These are phyloP conservation scores for Diceros bicornis DNA, from an alignment of 2,797 vertebrate species.

Conservation along the genomic window DNA sequence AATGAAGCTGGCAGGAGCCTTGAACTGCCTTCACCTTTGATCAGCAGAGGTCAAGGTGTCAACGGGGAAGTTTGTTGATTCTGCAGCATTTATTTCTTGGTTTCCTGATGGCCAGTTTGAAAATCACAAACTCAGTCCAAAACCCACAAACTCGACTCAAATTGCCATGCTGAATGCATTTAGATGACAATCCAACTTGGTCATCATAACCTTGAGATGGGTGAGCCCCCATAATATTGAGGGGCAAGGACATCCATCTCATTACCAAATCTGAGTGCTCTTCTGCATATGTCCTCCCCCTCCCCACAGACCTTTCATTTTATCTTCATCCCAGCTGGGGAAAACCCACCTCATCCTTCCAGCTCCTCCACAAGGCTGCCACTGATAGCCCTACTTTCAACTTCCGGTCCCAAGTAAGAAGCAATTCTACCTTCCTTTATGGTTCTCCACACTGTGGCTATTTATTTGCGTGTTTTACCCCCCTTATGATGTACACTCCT, in stretches of 20 bases:
- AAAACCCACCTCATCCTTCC: not conserved
- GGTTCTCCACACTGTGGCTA: not conserved
- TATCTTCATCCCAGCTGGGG: not conserved
- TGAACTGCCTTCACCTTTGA: slow-evolving; percentile 39
- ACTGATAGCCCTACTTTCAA: not conserved
- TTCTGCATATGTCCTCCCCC: not conserved
- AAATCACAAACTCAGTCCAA: not conserved
- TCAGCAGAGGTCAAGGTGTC: not conserved
- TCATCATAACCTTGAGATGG: not conserved
- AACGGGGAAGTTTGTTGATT: slow-evolving; percentile 15
- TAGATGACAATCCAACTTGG: not conserved
- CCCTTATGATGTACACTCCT: not conserved
- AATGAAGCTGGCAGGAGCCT: not conserved
- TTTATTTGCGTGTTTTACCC: not conserved
- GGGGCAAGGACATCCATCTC: not conserved
- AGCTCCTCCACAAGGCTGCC: not conserved
- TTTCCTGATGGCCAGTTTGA: slow-evolving; percentile 29
- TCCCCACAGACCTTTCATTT: not conserved
- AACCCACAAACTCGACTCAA: not conserved
- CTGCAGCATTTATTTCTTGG: not conserved
- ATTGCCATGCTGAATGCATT: not conserved
- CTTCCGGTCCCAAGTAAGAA: not conserved
- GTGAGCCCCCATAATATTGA: not conserved
- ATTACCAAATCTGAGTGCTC: not conserved
- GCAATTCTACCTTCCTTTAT: not conserved